Evolutionary conservation across 2,797 vertebrate genomes (phyloP).

Genomic region (Salmo trutta): DNA sequence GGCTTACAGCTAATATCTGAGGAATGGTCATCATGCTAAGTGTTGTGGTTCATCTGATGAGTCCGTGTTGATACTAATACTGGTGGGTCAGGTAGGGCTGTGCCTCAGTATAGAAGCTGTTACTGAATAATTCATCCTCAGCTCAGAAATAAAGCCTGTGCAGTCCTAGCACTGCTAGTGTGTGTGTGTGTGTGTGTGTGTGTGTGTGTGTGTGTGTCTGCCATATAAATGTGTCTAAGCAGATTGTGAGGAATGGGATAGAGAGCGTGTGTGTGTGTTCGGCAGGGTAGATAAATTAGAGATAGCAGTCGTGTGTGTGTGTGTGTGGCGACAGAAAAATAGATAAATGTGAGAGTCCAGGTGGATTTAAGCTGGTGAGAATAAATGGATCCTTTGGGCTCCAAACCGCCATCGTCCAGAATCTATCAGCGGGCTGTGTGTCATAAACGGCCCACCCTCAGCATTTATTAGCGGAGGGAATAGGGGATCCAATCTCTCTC

Average conservation of each 20-base stretch:
- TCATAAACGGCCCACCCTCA: not conserved
- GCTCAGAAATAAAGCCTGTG: not conserved
- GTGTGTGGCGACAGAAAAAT: not conserved
- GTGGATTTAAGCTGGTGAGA: not conserved
- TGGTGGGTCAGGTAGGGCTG: not conserved
- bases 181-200: not conserved
- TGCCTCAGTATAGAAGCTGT: not conserved
- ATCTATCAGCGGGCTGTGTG: not conserved
- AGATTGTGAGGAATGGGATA: not conserved
- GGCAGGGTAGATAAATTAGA: not conserved
- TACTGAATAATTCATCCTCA: not conserved
- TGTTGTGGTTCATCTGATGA: not conserved
- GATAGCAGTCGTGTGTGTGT: not conserved
- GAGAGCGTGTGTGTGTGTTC: not conserved
- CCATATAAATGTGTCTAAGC: not conserved
- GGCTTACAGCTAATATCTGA: not conserved
- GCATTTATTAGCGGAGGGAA: conserved; percentile 2
- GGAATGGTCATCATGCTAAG: not conserved
- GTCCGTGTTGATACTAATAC: not conserved
- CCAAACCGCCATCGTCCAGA: not conserved
- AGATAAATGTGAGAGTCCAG: not conserved
- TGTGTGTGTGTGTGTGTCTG: not conserved
- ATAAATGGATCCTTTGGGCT: not conserved
- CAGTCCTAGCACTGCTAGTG: not conserved
- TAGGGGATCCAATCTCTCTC: not conserved